Percentiles rank a stretch among this genome's conserved stretches.
Evolutionary conservation across 2,888 invertebrate species (phyloP).

Genomic region (Apotomis betuletana): DNA sequence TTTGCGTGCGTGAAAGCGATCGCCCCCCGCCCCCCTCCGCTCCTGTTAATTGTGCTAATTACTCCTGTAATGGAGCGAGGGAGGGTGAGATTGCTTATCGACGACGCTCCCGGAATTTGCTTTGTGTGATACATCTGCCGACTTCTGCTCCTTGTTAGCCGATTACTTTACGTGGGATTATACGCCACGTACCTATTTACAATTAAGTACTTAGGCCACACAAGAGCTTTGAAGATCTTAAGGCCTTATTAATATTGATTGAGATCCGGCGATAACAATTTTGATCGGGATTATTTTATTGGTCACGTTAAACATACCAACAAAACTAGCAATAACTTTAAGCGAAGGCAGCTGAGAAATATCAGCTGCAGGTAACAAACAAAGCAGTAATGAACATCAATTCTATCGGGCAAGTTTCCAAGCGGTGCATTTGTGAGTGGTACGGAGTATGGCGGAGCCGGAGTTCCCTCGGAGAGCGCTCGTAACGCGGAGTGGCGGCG

Average conservation of each 20-base stretch:
- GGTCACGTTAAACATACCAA: too few relatives aligned
- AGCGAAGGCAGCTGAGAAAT: background rate
- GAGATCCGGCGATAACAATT: background rate
- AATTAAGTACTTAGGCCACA: background rate
- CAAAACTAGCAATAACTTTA: too few relatives aligned
- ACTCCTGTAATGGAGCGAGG: constrained; percentile 81
- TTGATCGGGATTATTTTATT: background rate
- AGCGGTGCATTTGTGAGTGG: constrained; percentile 61
- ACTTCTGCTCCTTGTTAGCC: constrained; percentile 42
- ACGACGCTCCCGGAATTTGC: constrained; percentile 75
- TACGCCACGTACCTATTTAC: constrained; percentile 13
- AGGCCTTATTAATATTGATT: background rate
- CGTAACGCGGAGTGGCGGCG: constrained; percentile 57
- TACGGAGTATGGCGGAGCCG: constrained; percentile 48
- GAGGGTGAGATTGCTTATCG: constrained; percentile 81
- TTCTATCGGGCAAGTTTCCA: constrained; percentile 72
- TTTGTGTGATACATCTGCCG: constrained; percentile 68
- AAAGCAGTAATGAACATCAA: constrained; percentile 66
- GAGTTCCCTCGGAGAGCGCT: constrained; percentile 61
- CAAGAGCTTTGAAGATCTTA: background rate
- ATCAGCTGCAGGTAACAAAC: constrained; percentile 54
- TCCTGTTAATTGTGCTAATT: constrained; percentile 84
- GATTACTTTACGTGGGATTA: constrained; percentile 29
- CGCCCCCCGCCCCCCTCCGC: constrained; percentile 59
- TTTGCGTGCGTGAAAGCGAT: constrained; percentile 83